A percentile compares a stretch with the other conserved stretches of the same genome.
Conservation (phyloP, 2,888 invertebrate genomes). For the Halictus quadricinctus region DNA sequence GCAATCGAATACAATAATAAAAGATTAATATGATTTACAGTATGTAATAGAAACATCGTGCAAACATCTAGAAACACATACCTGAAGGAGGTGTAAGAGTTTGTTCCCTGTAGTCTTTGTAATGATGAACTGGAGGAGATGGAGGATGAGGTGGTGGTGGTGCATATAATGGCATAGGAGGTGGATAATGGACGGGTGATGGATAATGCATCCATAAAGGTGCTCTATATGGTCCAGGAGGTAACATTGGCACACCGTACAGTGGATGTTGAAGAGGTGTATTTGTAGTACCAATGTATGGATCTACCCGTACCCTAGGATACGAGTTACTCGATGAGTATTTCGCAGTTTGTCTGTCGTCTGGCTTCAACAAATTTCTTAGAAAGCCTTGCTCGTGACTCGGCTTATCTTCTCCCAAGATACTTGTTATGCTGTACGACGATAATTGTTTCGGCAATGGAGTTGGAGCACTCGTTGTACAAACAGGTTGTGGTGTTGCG, state of each 20-base stretch:
- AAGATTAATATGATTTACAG: neutral
- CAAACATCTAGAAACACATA: slow-evolving; percentile 52
- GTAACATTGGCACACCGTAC: slow-evolving; percentile 81
- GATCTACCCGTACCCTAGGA: slow-evolving; percentile 78
- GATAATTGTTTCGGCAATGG: slow-evolving; percentile 83
- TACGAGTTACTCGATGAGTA: slow-evolving; percentile 79
- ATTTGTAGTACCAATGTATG: slow-evolving; percentile 76
- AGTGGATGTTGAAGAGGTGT: slow-evolving; percentile 79
- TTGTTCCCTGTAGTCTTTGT: slow-evolving; percentile 82
- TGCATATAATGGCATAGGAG: slow-evolving; percentile 80
- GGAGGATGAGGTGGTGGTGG: slow-evolving; percentile 81
- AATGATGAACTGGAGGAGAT: slow-evolving; percentile 80
- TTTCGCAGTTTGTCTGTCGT: slow-evolving; percentile 78
- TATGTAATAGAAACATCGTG: neutral
- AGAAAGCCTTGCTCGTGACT: slow-evolving; percentile 81
- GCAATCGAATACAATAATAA: slow-evolving; percentile 79
- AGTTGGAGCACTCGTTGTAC: slow-evolving; percentile 69
- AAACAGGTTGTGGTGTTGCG: slow-evolving; percentile 78
- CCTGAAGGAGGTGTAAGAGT: slow-evolving; percentile 81
- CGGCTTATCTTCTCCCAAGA: slow-evolving; percentile 87
- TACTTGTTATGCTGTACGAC: slow-evolving; percentile 93
- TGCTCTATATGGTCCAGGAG: slow-evolving; percentile 83
- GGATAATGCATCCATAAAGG: slow-evolving; percentile 84
- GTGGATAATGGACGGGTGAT: slow-evolving; percentile 82
- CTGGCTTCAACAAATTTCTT: slow-evolving; percentile 79